These are phyloP conservation scores for Brachyrhaphis roseni DNA, from an alignment of 2,797 vertebrate species.

Conservation along the genomic window DNA sequence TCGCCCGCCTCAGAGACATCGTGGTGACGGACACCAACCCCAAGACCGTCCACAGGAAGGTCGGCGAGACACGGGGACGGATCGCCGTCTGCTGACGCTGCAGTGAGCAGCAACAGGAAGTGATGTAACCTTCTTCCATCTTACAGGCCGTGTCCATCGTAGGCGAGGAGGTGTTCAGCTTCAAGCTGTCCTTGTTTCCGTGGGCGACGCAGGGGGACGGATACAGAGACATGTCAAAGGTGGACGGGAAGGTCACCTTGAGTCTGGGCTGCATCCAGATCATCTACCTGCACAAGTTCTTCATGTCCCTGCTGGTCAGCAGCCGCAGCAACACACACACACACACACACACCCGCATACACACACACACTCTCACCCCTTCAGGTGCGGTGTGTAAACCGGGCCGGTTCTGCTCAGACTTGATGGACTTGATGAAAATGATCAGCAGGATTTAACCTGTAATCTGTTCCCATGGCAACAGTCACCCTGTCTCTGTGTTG, in stretches of 20 bases:
- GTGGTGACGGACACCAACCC: constrained; percentile 90
- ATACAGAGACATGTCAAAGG: constrained; percentile 88
- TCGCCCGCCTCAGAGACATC: constrained; percentile 89
- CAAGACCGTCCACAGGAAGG: constrained; percentile 90
- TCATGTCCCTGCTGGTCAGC: constrained; percentile 91
- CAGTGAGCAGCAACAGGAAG: background rate
- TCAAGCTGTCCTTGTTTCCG: constrained; percentile 87
- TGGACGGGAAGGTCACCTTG: constrained; percentile 88
- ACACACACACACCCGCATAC: background rate
- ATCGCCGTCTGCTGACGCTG: background rate
- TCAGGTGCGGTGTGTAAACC: background rate
- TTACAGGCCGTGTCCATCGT: constrained; percentile 92
- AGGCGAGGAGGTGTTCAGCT: constrained; percentile 95
- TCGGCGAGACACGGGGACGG: constrained; percentile 28
- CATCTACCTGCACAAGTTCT: constrained; percentile 93
- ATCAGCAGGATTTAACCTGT: background rate
- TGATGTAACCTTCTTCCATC: background rate
- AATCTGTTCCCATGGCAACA: background rate
- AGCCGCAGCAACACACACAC: background rate
- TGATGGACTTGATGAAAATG: background rate
- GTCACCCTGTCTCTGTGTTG: background rate
- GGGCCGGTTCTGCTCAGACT: background rate
- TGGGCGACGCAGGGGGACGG: constrained; percentile 87
- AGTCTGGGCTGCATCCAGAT: constrained; percentile 94
- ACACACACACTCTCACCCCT: background rate